Evolutionary conservation across 92 coral and sea anemone genomes (phyloP).

Genomic region (Phenganax marumi): DNA sequence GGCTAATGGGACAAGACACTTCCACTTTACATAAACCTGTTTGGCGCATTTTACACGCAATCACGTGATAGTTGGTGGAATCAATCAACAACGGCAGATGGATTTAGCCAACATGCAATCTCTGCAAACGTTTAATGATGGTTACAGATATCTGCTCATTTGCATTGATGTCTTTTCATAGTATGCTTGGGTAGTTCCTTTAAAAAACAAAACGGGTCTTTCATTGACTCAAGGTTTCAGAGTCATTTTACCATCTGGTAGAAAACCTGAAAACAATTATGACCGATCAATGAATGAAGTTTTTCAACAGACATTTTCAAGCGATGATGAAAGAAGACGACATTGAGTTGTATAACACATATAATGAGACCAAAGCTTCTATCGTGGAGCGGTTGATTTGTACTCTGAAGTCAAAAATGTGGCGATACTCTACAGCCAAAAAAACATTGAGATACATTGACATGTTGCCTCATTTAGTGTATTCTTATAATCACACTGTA

Average conservation of each 20-base stretch:
- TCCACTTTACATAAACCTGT: conserved; percentile 65
- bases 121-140: too few species aligned
- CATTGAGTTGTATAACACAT: too few species aligned
- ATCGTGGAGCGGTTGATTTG: conserved; percentile 45
- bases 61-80: conserved; percentile 50
- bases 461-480: too few species aligned
- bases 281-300: conserved; percentile 33
- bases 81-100: conserved; percentile 52
- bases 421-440: too few species aligned
- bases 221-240: background rate
- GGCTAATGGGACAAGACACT: conserved; percentile 52
- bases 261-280: conserved; percentile 32
- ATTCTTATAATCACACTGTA: too few species aligned
- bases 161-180: too few species aligned
- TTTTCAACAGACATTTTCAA: too few species aligned
- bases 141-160: too few species aligned
- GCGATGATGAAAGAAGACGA: too few species aligned
- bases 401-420: too few species aligned
- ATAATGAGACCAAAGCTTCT: conserved; percentile 50
- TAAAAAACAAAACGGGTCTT: conserved; percentile 43
- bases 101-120: conserved; percentile 59
- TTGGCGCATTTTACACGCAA: conserved; percentile 45
- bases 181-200: too few species aligned
- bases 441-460: too few species aligned
- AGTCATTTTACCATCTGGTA: background rate